These are phyloP conservation scores for Charaxes varanes DNA, from an alignment of 1,140 invertebrate genomes.

Conservation along the genomic window DNA sequence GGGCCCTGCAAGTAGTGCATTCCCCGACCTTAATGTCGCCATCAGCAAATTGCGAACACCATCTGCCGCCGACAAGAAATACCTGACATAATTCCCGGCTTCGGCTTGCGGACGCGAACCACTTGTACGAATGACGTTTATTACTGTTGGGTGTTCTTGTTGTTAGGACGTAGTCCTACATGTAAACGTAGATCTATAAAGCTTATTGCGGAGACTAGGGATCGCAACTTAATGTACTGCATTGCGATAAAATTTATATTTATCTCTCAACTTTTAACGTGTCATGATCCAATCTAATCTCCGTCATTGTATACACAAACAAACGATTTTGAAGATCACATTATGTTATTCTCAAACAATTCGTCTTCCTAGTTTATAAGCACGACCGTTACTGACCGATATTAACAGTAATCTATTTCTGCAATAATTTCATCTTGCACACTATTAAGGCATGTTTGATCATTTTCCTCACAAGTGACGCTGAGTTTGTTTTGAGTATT, in stretches of 20 bases:
- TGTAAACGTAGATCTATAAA: too few relatives aligned
- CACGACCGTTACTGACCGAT: too few relatives aligned
- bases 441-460: conserved; percentile 26
- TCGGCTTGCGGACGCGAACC: conserved; percentile 27
- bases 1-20: conserved; percentile 41
- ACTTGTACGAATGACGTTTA: conserved; percentile 3
- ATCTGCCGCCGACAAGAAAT: conserved; percentile 60
- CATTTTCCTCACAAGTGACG: conserved; percentile 14
- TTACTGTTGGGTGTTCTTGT: too few relatives aligned
- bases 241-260: too few relatives aligned
- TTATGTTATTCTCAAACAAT: too few relatives aligned
- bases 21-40: conserved; percentile 61
- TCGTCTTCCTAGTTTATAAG: too few relatives aligned
- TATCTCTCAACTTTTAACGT: too few relatives aligned
- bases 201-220: too few relatives aligned
- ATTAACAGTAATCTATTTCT: conserved; percentile 20
- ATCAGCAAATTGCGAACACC: conserved; percentile 70
- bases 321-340: too few relatives aligned
- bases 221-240: too few relatives aligned
- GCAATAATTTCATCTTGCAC: conserved; percentile 21
- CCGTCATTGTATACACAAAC: too few relatives aligned
- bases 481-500: conserved; percentile 25
- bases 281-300: too few relatives aligned
- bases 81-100: conserved; percentile 49
- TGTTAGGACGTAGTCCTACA: neutral